A percentile compares a stretch with the other conserved stretches of the same genome.
phyloP scores from a whole-genome alignment of 92 coral and sea anemone genomes.

The Nematostella vectensis region DNA sequence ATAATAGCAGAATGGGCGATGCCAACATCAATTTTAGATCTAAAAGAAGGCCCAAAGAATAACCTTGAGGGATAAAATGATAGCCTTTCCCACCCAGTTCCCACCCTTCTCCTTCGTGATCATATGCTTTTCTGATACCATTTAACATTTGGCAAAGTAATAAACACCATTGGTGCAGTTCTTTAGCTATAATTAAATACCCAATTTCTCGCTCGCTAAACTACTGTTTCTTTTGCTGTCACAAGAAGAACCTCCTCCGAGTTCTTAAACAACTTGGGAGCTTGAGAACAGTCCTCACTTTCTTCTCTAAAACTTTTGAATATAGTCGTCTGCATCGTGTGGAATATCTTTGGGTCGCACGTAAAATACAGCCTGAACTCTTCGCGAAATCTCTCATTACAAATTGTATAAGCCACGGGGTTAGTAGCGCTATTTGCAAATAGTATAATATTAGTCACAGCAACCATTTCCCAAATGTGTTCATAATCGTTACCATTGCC shows the following conservation, averaged over 20 bases:
- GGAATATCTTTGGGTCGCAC: constrained; percentile 46
- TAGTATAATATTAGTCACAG: constrained; percentile 73
- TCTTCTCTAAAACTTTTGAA: constrained; percentile 6
- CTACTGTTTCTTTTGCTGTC: constrained; percentile 37
- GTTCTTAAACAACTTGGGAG: background rate
- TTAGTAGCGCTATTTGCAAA: constrained; percentile 95
- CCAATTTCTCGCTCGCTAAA: no score
- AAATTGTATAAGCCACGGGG: constrained; percentile 91
- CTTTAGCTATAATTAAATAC: no score
- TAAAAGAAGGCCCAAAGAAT: no score
- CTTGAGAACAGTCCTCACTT: constrained; percentile 2
- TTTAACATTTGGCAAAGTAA: no score
- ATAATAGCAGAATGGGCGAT: no score
- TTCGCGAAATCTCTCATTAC: constrained; percentile 91
- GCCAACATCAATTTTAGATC: no score
- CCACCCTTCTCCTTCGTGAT: no score
- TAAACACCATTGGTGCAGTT: no score
- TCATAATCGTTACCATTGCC: constrained; percentile 60
- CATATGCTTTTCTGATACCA: no score
- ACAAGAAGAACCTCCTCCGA: constrained; percentile 26
- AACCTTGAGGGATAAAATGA: no score
- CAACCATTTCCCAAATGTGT: constrained; percentile 65
- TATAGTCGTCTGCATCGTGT: constrained; percentile 32
- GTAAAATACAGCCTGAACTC: constrained; percentile 61
- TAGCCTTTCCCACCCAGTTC: no score